Percentiles rank a stretch among this genome's conserved stretches.
Conservation (phyloP, 2,888 invertebrate genomes). For the Parapristionchus giblindavisi region DNA sequence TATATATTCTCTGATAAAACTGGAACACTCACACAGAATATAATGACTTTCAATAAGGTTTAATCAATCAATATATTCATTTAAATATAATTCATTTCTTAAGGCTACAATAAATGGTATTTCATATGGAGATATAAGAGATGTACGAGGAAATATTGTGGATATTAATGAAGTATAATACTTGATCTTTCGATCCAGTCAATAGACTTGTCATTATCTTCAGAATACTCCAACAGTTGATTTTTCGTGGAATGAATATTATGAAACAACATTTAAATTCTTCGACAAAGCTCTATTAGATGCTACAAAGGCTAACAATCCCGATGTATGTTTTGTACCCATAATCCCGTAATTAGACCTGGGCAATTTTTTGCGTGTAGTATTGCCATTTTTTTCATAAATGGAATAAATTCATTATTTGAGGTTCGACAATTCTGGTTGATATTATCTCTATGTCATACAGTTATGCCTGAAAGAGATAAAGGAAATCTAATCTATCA, state of each 20-base stretch:
- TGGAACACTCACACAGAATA: slow-evolving; percentile 97
- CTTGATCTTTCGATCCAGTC: not conserved
- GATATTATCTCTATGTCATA: slow-evolving; percentile 92
- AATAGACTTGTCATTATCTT: slow-evolving; percentile 23
- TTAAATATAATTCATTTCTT: not conserved
- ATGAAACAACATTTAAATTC: slow-evolving; percentile 91
- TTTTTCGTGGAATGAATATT: slow-evolving; percentile 89
- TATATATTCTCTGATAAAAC: slow-evolving; percentile 99
- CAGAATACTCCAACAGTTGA: slow-evolving; percentile 73
- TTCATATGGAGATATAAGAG: slow-evolving; percentile 84
- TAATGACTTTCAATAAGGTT: slow-evolving; percentile 99
- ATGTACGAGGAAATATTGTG: slow-evolving; percentile 61
- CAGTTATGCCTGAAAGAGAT: slow-evolving; percentile 85
- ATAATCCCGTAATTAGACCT: not conserved
- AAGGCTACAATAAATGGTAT: slow-evolving; percentile 83
- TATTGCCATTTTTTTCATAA: not conserved
- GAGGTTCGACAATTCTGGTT: slow-evolving; percentile 74
- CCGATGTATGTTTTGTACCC: slow-evolving; percentile 75
- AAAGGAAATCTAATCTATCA: slow-evolving; percentile 78
- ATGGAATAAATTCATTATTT: slow-evolving; percentile 16
- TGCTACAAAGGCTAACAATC: slow-evolving; percentile 80
- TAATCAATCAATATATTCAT: not conserved
- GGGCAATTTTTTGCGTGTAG: not conserved
- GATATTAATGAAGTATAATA: slow-evolving; percentile 57
- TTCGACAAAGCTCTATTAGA: slow-evolving; percentile 87